Evolutionary conservation across 53 echinoderm and acorn worm genomes (phyloP).

Genomic region (Crossaster papposus): DNA sequence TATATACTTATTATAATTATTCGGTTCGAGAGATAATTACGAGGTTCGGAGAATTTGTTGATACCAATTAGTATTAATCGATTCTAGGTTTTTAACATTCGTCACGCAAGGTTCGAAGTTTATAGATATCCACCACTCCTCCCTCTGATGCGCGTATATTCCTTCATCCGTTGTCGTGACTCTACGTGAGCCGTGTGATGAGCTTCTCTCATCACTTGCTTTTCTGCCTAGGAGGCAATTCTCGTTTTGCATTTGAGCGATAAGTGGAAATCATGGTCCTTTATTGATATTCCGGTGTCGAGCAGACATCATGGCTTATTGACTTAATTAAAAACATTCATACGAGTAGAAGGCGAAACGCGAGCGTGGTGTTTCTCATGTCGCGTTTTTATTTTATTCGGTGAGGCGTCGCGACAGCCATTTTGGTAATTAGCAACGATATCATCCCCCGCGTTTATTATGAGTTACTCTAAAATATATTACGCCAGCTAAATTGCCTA

Average conservation of each 20-base stretch:
- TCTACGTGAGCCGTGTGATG: background rate
- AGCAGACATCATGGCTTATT: conserved; percentile 22
- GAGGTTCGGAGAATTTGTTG: no score
- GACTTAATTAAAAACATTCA: conserved; percentile 38
- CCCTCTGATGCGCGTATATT: no score
- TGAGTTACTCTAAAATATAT: background rate
- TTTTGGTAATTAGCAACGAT: background rate
- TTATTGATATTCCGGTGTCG: conserved; percentile 28
- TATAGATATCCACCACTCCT: background rate
- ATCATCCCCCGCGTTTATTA: background rate
- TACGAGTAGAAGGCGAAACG: background rate
- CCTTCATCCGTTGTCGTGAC: background rate
- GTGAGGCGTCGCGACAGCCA: background rate
- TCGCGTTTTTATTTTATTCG: background rate
- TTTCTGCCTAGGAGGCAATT: background rate
- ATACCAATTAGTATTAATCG: no score
- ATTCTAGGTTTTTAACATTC: no score
- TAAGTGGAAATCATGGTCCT: conserved; percentile 14
- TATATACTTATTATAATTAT: no score
- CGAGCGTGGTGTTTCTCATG: background rate
- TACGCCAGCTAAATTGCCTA: background rate
- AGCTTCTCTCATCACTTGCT: background rate
- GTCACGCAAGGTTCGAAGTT: background rate
- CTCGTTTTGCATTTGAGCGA: background rate
- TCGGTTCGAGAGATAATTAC: no score